phyloP scores from a whole-genome alignment of 2,113 vertebrate species.

The Sylvilagus bachmani region DNA sequence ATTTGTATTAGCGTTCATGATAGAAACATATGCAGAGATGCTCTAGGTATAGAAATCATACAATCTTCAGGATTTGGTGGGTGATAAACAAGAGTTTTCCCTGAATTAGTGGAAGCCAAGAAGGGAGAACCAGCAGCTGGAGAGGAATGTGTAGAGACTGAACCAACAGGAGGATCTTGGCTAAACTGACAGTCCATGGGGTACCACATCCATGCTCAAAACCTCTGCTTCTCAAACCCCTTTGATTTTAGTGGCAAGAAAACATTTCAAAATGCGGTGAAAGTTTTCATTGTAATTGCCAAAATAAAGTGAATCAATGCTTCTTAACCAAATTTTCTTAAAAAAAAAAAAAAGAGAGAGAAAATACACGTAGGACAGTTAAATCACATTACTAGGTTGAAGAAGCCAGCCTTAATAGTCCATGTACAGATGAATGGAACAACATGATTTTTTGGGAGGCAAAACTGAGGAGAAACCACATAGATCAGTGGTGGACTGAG shows the following conservation, averaged over 20 bases:
- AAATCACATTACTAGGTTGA: too few relatives aligned
- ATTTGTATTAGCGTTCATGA: constrained; percentile 1
- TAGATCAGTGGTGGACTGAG: neutral
- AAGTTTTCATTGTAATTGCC: neutral
- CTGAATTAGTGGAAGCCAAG: neutral
- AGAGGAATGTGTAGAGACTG: neutral
- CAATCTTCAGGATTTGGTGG: neutral
- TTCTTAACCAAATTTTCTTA: constrained; percentile 11
- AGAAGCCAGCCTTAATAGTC: too few relatives aligned
- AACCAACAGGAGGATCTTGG: fast-evolving
- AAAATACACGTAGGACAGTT: too few relatives aligned
- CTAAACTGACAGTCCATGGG: neutral
- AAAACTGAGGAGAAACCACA: neutral
- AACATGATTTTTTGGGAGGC: neutral
- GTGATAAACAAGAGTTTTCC: neutral
- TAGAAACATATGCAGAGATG: neutral
- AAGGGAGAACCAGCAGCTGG: neutral
- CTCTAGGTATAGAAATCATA: neutral
- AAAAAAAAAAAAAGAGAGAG: too few relatives aligned
- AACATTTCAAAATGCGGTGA: constrained; percentile 16
- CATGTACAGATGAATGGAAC: neutral
- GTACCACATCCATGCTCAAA: neutral
- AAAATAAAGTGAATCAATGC: neutral
- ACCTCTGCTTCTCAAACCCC: neutral
- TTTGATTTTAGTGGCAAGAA: neutral